Evolutionary conservation across 2,113 vertebrate species (phyloP), one percentile per base, ranked within the genome.

Genomic region (Pseudois nayaur): DNA sequence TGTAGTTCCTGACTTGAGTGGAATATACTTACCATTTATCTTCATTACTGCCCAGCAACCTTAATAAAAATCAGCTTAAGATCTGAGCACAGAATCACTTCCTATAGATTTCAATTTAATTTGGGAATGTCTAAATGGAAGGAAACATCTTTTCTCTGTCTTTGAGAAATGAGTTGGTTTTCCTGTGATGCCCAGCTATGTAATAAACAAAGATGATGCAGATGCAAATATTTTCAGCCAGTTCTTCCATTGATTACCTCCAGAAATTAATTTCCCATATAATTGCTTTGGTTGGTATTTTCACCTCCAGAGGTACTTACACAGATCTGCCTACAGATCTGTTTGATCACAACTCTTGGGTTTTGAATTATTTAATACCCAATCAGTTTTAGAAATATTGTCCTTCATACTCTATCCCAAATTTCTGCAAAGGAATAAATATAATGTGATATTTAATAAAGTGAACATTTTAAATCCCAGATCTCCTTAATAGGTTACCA

Each of bases 341-440:
- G 25, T 96, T 96, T 94, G 91, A 89, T 95, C 88, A 91, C 45
- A 87, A 74, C 86, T 96, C 95, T 67, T 89, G 97, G 88, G 93
- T 87, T 93, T 96, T 97, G 96, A 97, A 97, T 97, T 95, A 97
- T 97, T 97, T 91, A 97, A 89, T 94, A 95, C 31, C 40, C 87
- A 71, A 78, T 94, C 94, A 79, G 71, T 29, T 95, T 91, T 94
- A 94, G 91, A 94, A 96, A 95, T 96, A 71, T n/a, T 94, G 95
- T 91, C 62, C 55, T 95, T 97, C 71, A 86, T 74, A 93, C 5
- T 76, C 14, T 78, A 93, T 84, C 55, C 57, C 84, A 83, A 94
- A 76, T 83, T 97, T 91, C n/a, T 94, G 62, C 45, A 96, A 83
- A 97, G 79, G 45, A 89, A 89, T 82, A 94, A 71, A 95, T 87